A percentile compares a stretch with the other conserved stretches of the same genome.
Evolutionary conservation across 1,140 invertebrate genomes (phyloP).

Genomic region (Diploscapter pachys): DNA sequence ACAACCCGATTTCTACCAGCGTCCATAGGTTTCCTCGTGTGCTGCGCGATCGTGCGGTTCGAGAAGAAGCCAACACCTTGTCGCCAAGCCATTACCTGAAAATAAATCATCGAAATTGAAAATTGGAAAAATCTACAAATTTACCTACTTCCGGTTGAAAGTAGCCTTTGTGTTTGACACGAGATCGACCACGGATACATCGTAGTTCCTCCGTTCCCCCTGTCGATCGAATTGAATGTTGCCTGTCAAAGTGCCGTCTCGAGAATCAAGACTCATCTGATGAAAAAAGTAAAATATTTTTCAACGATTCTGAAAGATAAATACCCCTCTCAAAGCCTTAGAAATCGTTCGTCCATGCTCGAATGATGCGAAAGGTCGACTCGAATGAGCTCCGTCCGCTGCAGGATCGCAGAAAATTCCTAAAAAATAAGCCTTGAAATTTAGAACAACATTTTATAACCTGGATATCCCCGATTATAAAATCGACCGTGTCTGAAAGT

Average conservation of each 20-base stretch:
- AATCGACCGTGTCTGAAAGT: conserved; percentile 56
- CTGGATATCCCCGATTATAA: conserved; percentile 47
- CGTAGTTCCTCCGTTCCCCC: conserved; percentile 53
- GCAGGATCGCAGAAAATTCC: conserved; percentile 55
- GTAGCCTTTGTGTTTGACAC: conserved; percentile 54
- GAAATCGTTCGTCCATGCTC: conserved; percentile 53
- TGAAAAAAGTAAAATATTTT: neutral
- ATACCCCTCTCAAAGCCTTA: conserved; percentile 44
- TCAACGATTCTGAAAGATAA: conserved; percentile 12
- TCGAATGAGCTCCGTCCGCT: conserved; percentile 47
- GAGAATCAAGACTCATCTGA: conserved; percentile 42
- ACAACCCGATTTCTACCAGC: conserved; percentile 47
- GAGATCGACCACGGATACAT: conserved; percentile 54
- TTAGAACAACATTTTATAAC: neutral
- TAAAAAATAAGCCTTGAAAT: conserved; percentile 4
- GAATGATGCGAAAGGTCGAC: conserved; percentile 53
- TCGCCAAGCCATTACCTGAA: conserved; percentile 49
- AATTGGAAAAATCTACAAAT: conserved; percentile 3
- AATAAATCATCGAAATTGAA: neutral
- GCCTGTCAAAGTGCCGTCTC: conserved; percentile 53
- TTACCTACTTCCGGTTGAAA: conserved; percentile 58
- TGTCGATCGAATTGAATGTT: conserved; percentile 53
- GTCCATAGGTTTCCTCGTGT: conserved; percentile 43
- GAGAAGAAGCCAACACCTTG: conserved; percentile 52
- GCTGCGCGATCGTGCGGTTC: conserved; percentile 52